Conservation (phyloP, 2,113 vertebrate genomes). For the Cranoglanis bouderius region DNA sequence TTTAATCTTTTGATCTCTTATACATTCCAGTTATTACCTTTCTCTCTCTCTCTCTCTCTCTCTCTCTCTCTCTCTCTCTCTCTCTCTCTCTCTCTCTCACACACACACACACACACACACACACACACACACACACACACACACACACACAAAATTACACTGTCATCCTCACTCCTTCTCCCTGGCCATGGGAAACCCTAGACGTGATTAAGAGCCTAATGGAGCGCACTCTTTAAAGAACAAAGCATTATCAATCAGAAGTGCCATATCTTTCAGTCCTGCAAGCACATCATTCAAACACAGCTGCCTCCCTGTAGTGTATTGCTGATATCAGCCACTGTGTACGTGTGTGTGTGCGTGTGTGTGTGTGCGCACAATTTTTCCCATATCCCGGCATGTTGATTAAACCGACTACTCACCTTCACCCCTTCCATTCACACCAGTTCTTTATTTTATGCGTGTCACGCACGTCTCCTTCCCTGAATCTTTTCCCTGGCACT, state of each 20-base stretch:
- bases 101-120: constrained; percentile 22
- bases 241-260: constrained; percentile 38
- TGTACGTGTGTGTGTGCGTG: background rate
- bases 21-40: background rate
- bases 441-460: constrained; percentile 19
- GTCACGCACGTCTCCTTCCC: constrained; percentile 19
- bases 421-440: constrained; percentile 6
- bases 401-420: constrained; percentile 39
- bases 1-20: background rate
- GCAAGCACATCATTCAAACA: constrained; percentile 20
- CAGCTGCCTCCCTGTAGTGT: constrained; percentile 20
- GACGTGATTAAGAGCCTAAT: constrained; percentile 44
- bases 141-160: background rate
- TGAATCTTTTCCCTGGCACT: constrained; percentile 25
- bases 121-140: constrained; percentile 26
- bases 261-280: constrained; percentile 19
- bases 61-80: background rate
- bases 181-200: constrained; percentile 26
- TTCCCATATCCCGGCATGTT: constrained; percentile 6
- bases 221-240: constrained; percentile 40
- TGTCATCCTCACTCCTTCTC: background rate
- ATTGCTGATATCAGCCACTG: constrained; percentile 17
- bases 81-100: background rate
- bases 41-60: background rate
- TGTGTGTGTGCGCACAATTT: background rate